Evolutionary conservation across 2,797 vertebrate genomes (phyloP), one percentile per base, ranked within the genome.

Genomic region (Coreius guichenoti): DNA sequence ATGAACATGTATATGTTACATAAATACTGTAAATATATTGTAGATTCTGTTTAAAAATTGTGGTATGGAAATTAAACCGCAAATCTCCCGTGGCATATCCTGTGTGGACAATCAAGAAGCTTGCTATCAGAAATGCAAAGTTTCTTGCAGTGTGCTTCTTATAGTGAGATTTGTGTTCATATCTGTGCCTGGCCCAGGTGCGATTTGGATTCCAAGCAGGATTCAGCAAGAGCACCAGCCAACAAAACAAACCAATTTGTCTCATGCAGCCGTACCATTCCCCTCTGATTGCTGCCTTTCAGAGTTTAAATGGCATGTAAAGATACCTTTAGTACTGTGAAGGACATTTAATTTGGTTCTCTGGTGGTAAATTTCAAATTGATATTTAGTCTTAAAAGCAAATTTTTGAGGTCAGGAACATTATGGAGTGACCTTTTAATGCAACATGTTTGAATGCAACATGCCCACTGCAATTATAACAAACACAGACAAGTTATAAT

Each of bases 181-280:
- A 77, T 89, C 65, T 61, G 45, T 78, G 80, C 67, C 58, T 69
- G 29, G 67, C 58, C 72, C 70, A 80, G 75, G 36, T 87, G 75
- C 67, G 58, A 88, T 90, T 87, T 74, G 82, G 80, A 89, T 86
- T 89, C 84, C 67, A 78, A 70, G 74, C 87, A 84, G 85, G 67
- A 33, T 61, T 67, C 74, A 2, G 47, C 83, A 45, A 80, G 4
- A 49, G 81, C 29, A 69, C 67, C 84, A 79, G 78, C 78, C 69
- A 76, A 85, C 74, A 78, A 89, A 85, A 85, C 82, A 85, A 86
- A 85, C 56, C 89, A 86, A 88, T 90, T 86, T 90, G 86, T 88
- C 86, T 89, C 85, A 87, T 79, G 63, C 69, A 87, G 56, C 61
- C 63, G n/a, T 49, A 63, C 78, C 74, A 72, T 70, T 81, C 26